A percentile compares a stretch with the other conserved stretches of the same genome.
Conservation (phyloP, 37 sponge, comb jelly and placozoan genomes). For the Diacarnus erythraeanus region DNA sequence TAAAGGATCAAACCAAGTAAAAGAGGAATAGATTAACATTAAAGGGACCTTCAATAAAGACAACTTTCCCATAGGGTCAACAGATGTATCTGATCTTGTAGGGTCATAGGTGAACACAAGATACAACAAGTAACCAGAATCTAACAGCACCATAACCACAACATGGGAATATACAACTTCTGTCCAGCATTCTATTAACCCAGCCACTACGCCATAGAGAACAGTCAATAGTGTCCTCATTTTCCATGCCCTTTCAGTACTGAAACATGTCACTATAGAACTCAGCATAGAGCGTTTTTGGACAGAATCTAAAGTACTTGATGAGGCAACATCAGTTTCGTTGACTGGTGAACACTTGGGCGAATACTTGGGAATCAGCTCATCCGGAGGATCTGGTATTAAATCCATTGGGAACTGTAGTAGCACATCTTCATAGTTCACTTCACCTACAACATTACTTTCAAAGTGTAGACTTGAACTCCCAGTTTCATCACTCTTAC, state of each 20-base stretch:
- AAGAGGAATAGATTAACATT: not conserved
- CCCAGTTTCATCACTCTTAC: not conserved
- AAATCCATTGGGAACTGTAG: not conserved
- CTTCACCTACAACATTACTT: not conserved
- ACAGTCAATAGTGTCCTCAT: constrained; percentile 1
- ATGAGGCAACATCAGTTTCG: too few species aligned
- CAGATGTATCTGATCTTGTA: not conserved
- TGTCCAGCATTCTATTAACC: not conserved
- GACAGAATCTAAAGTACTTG: too few species aligned
- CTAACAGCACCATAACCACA: not conserved
- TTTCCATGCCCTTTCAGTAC: not conserved
- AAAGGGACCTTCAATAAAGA: not conserved
- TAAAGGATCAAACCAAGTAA: not conserved
- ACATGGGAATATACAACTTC: not conserved
- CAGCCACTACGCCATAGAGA: not conserved
- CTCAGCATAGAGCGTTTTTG: not conserved
- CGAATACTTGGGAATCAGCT: not conserved
- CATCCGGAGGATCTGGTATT: not conserved
- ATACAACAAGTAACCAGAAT: not conserved
- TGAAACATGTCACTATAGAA: not conserved
- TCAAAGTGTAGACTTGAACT: not conserved
- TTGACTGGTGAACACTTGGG: too few species aligned
- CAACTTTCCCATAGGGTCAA: not conserved
- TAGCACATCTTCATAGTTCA: not conserved
- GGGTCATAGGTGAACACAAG: not conserved